These are phyloP conservation scores for Chamaetylas fuelleborni DNA, from an alignment of 2,113 vertebrate species.

Conservation along the genomic window DNA sequence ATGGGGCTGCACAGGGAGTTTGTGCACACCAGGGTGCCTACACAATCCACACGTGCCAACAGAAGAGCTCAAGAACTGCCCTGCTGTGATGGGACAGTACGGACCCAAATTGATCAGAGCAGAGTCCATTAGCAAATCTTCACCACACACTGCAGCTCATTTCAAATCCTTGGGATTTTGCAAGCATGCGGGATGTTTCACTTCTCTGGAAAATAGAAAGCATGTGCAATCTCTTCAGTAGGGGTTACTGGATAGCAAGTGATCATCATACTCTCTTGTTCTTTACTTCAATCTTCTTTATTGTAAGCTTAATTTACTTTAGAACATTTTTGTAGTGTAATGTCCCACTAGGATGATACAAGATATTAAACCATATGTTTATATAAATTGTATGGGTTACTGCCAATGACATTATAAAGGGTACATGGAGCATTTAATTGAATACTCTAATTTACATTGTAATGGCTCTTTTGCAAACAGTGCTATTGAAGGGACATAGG, in stretches of 20 bases:
- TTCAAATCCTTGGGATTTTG: not conserved
- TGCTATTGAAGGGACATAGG: not conserved
- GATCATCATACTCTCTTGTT: not conserved
- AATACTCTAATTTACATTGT: not conserved
- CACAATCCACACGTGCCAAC: rapidly evolving
- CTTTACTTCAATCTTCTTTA: not conserved
- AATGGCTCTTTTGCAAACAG: not conserved
- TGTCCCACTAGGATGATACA: not conserved
- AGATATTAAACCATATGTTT: not conserved
- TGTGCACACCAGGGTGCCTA: not conserved
- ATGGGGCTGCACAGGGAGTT: rapidly evolving
- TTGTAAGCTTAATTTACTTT: not conserved
- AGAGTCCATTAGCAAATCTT: not conserved
- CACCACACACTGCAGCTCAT: not conserved
- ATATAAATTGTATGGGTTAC: not conserved
- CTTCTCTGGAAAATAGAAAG: not conserved
- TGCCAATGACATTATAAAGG: not conserved
- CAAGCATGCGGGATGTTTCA: not conserved
- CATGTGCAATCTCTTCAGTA: not conserved
- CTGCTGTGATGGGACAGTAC: not conserved
- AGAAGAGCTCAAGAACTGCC: not conserved
- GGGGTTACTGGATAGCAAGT: not conserved
- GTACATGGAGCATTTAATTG: not conserved
- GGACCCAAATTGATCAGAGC: not conserved
- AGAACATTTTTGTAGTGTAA: not conserved